Evolutionary conservation across 2,797 vertebrate genomes (phyloP).

Genomic region (Sarcoramphus papa): DNA sequence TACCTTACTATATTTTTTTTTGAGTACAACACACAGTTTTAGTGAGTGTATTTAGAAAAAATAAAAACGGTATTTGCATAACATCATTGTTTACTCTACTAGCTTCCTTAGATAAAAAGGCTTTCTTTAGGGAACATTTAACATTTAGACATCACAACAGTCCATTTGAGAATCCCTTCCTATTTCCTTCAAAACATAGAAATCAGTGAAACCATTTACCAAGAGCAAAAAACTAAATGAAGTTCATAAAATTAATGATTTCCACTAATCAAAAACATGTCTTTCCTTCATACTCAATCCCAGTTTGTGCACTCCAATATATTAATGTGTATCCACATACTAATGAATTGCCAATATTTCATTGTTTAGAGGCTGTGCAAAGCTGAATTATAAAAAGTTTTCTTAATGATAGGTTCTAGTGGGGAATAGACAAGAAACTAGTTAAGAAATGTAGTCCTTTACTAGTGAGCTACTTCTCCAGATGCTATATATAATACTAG

Average conservation of each 20-base stretch:
- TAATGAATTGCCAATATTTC: neutral
- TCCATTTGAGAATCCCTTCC: neutral
- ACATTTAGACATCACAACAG: neutral
- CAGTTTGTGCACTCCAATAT: neutral
- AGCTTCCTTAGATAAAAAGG: neutral
- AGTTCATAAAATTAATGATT: neutral
- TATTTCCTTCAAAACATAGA: neutral
- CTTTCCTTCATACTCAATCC: neutral
- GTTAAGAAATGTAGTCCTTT: neutral
- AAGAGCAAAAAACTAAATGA: neutral
- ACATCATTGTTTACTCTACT: neutral
- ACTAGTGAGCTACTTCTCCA: neutral
- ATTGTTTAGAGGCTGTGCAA: neutral
- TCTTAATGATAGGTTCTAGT: neutral
- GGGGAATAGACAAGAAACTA: neutral
- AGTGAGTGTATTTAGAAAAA: neutral
- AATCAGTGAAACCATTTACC: neutral
- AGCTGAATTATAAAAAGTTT: neutral
- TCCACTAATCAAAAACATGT: neutral
- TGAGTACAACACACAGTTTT: neutral
- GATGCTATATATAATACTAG: neutral
- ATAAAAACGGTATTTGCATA: neutral
- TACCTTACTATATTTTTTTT: neutral
- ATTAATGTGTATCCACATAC: neutral
- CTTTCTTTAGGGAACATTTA: neutral